Evolutionary conservation across 2,888 invertebrate species (phyloP).

Genomic region (Drosophila longiperda): DNA sequence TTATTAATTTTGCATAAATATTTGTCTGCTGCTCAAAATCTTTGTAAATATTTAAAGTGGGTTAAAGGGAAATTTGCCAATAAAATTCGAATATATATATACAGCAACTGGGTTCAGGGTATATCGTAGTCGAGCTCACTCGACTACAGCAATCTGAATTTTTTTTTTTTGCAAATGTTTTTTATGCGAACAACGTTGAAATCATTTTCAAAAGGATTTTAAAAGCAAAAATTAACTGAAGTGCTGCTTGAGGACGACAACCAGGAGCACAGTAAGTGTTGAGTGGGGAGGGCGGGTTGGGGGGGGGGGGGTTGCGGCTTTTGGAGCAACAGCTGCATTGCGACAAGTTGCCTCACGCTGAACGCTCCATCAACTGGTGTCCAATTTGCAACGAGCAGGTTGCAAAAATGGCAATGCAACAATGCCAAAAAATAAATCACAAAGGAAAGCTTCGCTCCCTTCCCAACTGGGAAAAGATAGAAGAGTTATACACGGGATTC

Average conservation of each 20-base stretch:
- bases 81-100: no score
- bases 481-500: not conserved
- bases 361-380: slow-evolving; percentile 73
- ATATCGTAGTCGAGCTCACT: no score
- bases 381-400: slow-evolving; percentile 76
- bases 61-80: no score
- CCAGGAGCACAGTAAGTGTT: not conserved
- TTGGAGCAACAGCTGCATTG: slow-evolving; percentile 63
- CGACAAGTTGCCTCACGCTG: slow-evolving; percentile 64
- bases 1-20: no score
- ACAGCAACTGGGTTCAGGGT: no score
- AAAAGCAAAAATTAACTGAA: not conserved
- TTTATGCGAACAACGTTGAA: not conserved
- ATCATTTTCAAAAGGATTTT: not conserved
- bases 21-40: no score
- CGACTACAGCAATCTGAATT: no score
- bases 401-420: slow-evolving; percentile 67
- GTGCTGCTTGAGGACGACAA: slow-evolving; percentile 27
- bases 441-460: not conserved
- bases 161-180: not conserved
- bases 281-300: not conserved
- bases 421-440: slow-evolving; percentile 67
- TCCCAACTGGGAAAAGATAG: not conserved
- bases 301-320: not conserved
- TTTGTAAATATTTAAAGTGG: no score